Conservation (phyloP, 2,888 invertebrate species). For the Oligia latruncula region DNA sequence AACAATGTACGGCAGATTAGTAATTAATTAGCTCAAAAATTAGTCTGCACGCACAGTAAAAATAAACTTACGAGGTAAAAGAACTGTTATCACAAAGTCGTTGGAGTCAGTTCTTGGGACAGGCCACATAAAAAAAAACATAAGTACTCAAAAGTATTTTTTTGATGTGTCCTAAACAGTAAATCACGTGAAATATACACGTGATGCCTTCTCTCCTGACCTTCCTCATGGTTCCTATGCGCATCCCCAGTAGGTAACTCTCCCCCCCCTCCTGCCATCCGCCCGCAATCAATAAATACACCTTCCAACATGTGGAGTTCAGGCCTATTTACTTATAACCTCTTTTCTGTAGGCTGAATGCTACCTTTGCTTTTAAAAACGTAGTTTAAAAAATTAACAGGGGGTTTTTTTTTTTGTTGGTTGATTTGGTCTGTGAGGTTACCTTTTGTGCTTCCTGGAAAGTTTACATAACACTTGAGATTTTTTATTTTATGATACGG, state of each 20-base stretch:
- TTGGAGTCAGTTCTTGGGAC: too few relatives aligned
- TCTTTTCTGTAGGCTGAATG: constrained; percentile 46
- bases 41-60: neutral
- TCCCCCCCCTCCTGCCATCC: constrained; percentile 67
- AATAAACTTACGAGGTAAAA: neutral
- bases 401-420: neutral
- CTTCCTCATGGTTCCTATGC: constrained; percentile 78
- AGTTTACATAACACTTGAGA: constrained; percentile 42
- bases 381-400: neutral
- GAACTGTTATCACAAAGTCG: neutral
- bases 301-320: constrained; percentile 72
- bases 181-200: constrained; percentile 61
- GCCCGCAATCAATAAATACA: constrained; percentile 82
- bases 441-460: constrained; percentile 6
- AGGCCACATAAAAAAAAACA: neutral
- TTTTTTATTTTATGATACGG: neutral
- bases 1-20: too few relatives aligned
- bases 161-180: neutral
- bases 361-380: constrained; percentile 15
- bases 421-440: neutral
- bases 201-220: constrained; percentile 75
- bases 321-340: constrained; percentile 68
- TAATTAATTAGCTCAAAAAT: neutral
- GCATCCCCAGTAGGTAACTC: constrained; percentile 76
- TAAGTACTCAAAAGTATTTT: neutral